Evolutionary conservation across 2,888 invertebrate species (phyloP).

Genomic region (Lydus trimaculatus): DNA sequence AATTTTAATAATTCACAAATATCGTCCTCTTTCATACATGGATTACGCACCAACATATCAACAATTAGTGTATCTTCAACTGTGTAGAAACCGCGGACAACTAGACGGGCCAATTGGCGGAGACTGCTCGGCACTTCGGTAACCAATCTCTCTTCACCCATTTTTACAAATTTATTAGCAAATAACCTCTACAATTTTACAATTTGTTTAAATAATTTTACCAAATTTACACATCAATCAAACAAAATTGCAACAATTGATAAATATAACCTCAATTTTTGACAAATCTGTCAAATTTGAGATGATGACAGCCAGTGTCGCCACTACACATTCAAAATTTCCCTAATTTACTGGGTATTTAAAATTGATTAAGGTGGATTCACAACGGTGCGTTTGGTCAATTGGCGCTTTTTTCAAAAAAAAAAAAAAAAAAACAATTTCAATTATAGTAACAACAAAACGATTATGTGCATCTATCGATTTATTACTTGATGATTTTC

Average conservation of each 20-base stretch:
- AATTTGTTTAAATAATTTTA: neutral
- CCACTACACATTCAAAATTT: neutral
- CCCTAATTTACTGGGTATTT: neutral
- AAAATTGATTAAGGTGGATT: neutral
- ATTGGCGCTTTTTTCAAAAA: neutral
- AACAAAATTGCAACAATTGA: neutral
- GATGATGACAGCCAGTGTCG: neutral
- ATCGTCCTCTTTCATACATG: slow-evolving; percentile 93
- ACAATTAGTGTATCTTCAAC: slow-evolving; percentile 94
- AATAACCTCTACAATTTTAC: slow-evolving; percentile 59
- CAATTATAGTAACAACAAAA: neutral
- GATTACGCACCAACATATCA: slow-evolving; percentile 94
- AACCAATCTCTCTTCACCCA: slow-evolving; percentile 78
- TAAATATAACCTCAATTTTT: neutral
- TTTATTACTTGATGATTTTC: slow-evolving; percentile 5
- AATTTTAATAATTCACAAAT: slow-evolving; percentile 91
- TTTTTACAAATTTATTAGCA: slow-evolving; percentile 53
- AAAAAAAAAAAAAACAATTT: too few relatives aligned
- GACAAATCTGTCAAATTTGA: neutral
- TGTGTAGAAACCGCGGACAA: slow-evolving; percentile 92
- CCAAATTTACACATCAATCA: neutral
- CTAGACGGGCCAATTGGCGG: slow-evolving; percentile 89
- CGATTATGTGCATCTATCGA: slow-evolving; percentile 1
- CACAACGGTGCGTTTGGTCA: neutral
- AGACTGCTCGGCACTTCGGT: slow-evolving; percentile 94